These are phyloP conservation scores for Pseudoips prasinana DNA, from an alignment of 2,888 invertebrate species.

Conservation along the genomic window DNA sequence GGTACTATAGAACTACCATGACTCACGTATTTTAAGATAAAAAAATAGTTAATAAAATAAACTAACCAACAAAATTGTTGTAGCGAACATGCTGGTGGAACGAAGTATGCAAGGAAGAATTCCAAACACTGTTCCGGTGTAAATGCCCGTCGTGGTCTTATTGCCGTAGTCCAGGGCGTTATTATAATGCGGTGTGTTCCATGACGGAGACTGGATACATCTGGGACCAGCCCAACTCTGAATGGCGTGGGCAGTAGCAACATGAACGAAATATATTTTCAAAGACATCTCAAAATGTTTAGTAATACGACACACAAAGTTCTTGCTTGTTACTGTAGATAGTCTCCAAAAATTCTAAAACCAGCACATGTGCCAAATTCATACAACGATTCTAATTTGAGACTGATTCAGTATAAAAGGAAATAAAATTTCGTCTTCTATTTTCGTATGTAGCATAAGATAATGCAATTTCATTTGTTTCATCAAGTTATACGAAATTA, in stretches of 20 bases:
- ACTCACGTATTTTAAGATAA: too few relatives aligned
- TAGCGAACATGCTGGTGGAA: constrained; percentile 97
- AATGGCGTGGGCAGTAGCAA: constrained; percentile 64
- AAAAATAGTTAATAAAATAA: neutral
- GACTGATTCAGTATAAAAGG: constrained; percentile 68
- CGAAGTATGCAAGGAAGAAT: constrained; percentile 96
- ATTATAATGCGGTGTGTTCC: constrained; percentile 94
- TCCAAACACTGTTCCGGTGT: constrained; percentile 92
- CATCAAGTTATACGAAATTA: constrained; percentile 31
- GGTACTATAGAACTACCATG: constrained; percentile 70
- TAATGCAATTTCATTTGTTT: constrained; percentile 30
- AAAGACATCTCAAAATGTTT: constrained; percentile 14
- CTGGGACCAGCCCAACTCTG: constrained; percentile 89
- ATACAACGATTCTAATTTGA: constrained; percentile 66
- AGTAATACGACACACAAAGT: constrained; percentile 20
- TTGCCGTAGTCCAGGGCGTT: constrained; percentile 93
- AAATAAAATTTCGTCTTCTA: constrained; percentile 71
- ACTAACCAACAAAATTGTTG: constrained; percentile 34
- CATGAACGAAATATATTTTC: constrained; percentile 9
- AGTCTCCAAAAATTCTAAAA: constrained; percentile 25
- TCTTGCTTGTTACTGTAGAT: constrained; percentile 30
- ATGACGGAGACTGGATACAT: constrained; percentile 95
- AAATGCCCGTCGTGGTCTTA: constrained; percentile 94
- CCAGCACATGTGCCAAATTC: constrained; percentile 51
- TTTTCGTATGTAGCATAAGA: constrained; percentile 65